A percentile compares a stretch with the other conserved stretches of the same genome.
Conservation (phyloP, 1,140 invertebrate species). For the Eupeodes corollae region DNA sequence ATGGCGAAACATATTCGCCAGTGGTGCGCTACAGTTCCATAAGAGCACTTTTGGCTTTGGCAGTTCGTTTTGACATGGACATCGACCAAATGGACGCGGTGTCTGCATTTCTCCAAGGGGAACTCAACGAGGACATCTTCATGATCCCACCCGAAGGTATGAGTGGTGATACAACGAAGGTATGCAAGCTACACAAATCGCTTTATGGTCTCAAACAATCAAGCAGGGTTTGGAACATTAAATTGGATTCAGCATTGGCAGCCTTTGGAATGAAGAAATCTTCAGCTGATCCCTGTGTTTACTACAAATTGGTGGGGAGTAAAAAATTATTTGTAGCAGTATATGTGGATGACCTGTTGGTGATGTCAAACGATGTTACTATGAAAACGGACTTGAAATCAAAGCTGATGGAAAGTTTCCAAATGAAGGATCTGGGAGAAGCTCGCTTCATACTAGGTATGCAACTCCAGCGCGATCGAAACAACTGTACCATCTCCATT, state of each 20-base stretch:
- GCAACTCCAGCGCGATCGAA: constrained; percentile 8
- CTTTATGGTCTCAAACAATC: constrained; percentile 39
- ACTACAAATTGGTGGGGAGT: constrained; percentile 8
- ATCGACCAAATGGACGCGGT: constrained; percentile 31
- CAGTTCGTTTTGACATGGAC: too few relatives aligned
- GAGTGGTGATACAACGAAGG: too few relatives aligned
- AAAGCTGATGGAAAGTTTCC: constrained; percentile 13
- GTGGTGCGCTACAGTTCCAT: too few relatives aligned
- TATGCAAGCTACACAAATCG: not conserved
- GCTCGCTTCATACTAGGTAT: constrained; percentile 19
- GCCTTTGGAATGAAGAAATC: constrained; percentile 11
- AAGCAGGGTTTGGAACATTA: constrained; percentile 31
- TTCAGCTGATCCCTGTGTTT: constrained; percentile 23
- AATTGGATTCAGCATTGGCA: constrained; percentile 7
- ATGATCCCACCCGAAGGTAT: too few relatives aligned
- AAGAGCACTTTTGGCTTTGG: too few relatives aligned
- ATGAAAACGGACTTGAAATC: constrained; percentile 9
- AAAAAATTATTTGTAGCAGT: constrained; percentile 15
- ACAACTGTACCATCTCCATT: constrained; percentile 5
- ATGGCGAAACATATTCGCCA: too few relatives aligned
- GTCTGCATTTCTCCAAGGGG: constrained; percentile 36
- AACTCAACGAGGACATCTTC: constrained; percentile 23
- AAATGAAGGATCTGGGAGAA: constrained; percentile 16
- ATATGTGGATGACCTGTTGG: constrained; percentile 34
- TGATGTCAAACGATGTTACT: constrained; percentile 14